These are phyloP conservation scores for Pachycephus smyrnensis DNA, from an alignment of 2,888 invertebrate genomes.

Conservation along the genomic window DNA sequence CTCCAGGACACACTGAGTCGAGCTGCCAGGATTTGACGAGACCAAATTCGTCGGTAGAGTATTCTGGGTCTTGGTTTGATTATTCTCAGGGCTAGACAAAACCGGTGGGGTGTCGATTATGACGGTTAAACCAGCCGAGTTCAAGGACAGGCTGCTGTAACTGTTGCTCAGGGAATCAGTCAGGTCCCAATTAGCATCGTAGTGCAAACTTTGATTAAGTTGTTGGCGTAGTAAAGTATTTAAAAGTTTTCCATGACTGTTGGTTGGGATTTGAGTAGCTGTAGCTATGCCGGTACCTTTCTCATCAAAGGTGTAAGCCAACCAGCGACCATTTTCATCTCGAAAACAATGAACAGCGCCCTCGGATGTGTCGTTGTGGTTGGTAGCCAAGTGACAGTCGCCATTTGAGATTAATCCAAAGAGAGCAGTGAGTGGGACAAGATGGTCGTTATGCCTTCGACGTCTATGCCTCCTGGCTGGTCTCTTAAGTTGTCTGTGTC, in stretches of 20 bases:
- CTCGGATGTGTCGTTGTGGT: constrained; percentile 83
- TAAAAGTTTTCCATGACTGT: constrained; percentile 58
- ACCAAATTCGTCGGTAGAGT: constrained; percentile 48
- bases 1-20: constrained; percentile 66
- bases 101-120: constrained; percentile 64
- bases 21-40: constrained; percentile 66
- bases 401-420: constrained; percentile 66
- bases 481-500: constrained; percentile 71
- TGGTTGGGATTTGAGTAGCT: constrained; percentile 50
- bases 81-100: constrained; percentile 51
- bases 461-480: constrained; percentile 67
- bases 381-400: constrained; percentile 78
- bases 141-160: constrained; percentile 69
- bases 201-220: constrained; percentile 46
- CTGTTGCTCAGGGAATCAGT: constrained; percentile 67
- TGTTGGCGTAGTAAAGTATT: constrained; percentile 59
- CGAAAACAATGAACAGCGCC: constrained; percentile 89
- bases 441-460: constrained; percentile 61
- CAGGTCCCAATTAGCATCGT: constrained; percentile 58
- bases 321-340: constrained; percentile 89
- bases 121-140: constrained; percentile 64
- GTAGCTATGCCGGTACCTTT: constrained; percentile 74
- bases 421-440: constrained; percentile 61
- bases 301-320: constrained; percentile 88
- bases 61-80: constrained; percentile 50